These are phyloP conservation scores for Hydrocynus forskahlii DNA, from an alignment of 2,797 vertebrate genomes.

Conservation along the genomic window DNA sequence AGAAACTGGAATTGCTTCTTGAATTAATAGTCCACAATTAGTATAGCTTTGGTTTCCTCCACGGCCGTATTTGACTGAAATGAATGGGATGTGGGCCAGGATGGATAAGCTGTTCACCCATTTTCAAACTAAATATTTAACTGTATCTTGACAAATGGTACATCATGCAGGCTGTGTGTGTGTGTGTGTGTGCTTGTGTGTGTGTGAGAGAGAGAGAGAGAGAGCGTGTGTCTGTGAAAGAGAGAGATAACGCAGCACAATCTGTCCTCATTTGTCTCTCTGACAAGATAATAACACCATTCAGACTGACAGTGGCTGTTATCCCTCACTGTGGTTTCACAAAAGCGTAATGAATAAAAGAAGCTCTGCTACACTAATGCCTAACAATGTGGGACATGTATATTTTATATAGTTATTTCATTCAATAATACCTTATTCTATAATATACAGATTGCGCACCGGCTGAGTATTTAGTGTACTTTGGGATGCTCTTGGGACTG, in stretches of 20 bases:
- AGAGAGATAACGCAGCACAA: slow-evolving; percentile 9
- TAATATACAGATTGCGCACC: no score
- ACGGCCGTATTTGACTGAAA: background rate
- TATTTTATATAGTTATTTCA: no score
- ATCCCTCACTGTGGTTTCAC: background rate
- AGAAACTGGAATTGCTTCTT: background rate
- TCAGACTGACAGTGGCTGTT: slow-evolving; percentile 10
- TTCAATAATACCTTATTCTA: no score
- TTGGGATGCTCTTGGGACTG: no score
- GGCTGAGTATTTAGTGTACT: no score
- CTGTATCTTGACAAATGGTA: background rate
- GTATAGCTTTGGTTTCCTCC: no score
- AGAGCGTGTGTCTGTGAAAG: background rate
- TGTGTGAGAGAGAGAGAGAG: slow-evolving; percentile 3
- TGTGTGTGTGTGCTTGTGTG: background rate
- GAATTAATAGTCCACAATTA: background rate
- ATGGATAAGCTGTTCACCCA: background rate
- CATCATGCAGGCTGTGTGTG: background rate
- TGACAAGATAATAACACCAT: slow-evolving; percentile 10
- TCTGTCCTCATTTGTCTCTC: background rate
- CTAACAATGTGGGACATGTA: background rate
- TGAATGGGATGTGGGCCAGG: background rate
- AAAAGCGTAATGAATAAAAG: background rate
- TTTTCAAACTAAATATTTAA: slow-evolving; percentile 12
- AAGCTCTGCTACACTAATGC: background rate